Base-by-base conservation (phyloP, 2,888 invertebrate genomes). In the Matsumyia berberina region DNA sequence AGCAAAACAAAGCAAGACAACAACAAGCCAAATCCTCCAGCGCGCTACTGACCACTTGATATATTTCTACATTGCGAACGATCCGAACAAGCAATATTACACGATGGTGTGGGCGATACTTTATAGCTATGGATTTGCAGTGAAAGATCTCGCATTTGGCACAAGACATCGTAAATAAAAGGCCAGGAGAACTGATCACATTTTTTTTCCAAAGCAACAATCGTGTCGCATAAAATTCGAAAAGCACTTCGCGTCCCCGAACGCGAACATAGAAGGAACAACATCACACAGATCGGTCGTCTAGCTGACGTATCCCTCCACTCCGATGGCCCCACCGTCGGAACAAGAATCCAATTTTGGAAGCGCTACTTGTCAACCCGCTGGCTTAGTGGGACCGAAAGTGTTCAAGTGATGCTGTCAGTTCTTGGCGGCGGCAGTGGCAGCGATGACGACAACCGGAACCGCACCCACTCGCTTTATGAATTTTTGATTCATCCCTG, bases 31-130 rank as follows among this genome's bases (percentile, higher is more conserved):
- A 85, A 86, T 86, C 86, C 86, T 82, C 86, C 73, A 79, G 85
- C 85, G 86, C 87, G 86, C 87, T 87, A 87, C 87, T 87, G 87
- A 87, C 87, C 87, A 86, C 79, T 87, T 87, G 82, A 87, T 86
- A 87, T 87, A 87, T 87, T 87, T 87, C 86, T 82, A 86, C 74
- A 79, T 79, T 80, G 85, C 85, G 74, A 85, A 70, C 86, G 55
- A 85, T 82, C 82, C 82, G 66, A 82, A 86, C 87, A 87, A 86
- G 87, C 86, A 86, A 79, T 87, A 86, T 86, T 87, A 87, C 87
- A 86, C 81, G 86, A 77, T 86, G 73, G 81, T 87, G 87, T 87
- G 87, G 87, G 87, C 87, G 87, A 87, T 86, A 82, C 87, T 86
- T 86, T 87, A 86, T 87, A 86, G 78, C 80, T 66, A 76, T 80